Conservation (phyloP, 2,113 vertebrate genomes). For the Myotis yumanensis region DNA sequence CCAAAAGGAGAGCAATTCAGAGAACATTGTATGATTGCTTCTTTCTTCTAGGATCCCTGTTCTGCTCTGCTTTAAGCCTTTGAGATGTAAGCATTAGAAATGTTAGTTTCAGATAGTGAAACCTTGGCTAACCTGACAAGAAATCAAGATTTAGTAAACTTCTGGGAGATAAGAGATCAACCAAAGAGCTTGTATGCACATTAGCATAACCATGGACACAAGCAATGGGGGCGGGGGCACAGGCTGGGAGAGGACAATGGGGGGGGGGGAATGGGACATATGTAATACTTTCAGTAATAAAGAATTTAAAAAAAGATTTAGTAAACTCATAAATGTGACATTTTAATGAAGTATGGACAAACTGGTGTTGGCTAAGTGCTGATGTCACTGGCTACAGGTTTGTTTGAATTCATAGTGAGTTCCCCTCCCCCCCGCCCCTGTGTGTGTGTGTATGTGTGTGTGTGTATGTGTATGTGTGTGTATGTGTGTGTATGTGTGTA, state of each 20-base stretch:
- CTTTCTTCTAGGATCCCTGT: not conserved
- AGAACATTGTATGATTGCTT: not conserved
- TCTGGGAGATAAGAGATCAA: too few species aligned
- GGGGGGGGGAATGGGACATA: too few species aligned
- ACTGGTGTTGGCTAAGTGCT: not conserved
- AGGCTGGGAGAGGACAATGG: too few species aligned
- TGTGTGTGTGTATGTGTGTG: too few species aligned
- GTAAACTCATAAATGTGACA: conserved; percentile 28
- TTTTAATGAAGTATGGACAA: conserved; percentile 44
- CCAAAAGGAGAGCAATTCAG: not conserved
- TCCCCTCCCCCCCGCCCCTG: not conserved
- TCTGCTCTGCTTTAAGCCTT: not conserved
- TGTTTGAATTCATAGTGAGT: not conserved
- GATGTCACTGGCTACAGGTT: conserved; percentile 17
- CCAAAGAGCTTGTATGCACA: too few species aligned
- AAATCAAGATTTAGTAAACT: conserved; percentile 53
- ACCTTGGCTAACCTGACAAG: conserved; percentile 52
- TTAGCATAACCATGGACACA: too few species aligned
- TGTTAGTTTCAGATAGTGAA: conserved; percentile 30
- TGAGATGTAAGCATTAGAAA: conserved; percentile 26
- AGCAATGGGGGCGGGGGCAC: too few species aligned
- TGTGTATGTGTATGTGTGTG: too few species aligned
- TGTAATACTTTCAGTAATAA: too few species aligned
- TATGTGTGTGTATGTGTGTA: too few species aligned
- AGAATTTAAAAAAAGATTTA: too few species aligned